Evolutionary conservation across 2,888 invertebrate genomes (phyloP).

Genomic region (Orthonychiurus folsomi): DNA sequence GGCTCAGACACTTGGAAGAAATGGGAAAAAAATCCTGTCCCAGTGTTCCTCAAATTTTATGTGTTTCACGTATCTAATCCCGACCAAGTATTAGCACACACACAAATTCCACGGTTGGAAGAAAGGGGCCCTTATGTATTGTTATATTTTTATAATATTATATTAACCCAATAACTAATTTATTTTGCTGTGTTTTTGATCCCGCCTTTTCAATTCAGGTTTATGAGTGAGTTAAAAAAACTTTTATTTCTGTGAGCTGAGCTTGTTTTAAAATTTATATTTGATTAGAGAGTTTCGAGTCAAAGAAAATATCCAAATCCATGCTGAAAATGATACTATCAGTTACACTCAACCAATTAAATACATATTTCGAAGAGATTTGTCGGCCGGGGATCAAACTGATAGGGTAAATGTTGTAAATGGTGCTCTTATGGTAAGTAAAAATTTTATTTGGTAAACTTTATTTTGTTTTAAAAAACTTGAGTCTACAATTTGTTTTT

Average conservation of each 20-base stretch:
- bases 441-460: too few species aligned
- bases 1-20: background rate
- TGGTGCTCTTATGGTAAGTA: too few species aligned
- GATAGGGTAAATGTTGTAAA: too few species aligned
- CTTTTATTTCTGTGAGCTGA: background rate
- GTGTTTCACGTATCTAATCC: background rate
- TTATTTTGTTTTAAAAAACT: too few species aligned
- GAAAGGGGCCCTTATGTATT: background rate
- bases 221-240: background rate
- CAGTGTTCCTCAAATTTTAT: background rate
- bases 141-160: too few species aligned
- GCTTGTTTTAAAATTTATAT: background rate
- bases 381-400: background rate
- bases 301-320: background rate
- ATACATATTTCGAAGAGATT: background rate
- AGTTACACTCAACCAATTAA: background rate
- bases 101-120: background rate
- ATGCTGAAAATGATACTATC: background rate
- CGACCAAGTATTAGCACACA: background rate
- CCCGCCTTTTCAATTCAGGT: too few species aligned
- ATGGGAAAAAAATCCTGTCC: constrained; percentile 1
- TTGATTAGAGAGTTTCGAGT: constrained; percentile 2
- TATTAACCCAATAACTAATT: too few species aligned
- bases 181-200: too few species aligned
- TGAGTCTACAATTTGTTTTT: too few species aligned